Evolutionary conservation across 2,888 invertebrate species (phyloP).

Genomic region (Callinectes sapidus): DNA sequence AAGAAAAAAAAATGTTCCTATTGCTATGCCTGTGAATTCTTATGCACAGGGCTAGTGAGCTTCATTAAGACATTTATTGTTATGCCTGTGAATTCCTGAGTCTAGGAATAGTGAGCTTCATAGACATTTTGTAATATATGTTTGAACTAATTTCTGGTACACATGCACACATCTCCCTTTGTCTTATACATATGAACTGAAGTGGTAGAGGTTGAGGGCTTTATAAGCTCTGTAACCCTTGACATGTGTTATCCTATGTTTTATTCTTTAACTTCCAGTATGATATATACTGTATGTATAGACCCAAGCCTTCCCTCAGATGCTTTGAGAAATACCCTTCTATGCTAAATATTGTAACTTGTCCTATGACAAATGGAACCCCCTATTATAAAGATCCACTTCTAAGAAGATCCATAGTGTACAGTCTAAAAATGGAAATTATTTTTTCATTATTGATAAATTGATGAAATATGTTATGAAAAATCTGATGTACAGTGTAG

Average conservation of each 20-base stretch:
- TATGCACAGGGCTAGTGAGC: slow-evolving; percentile 26
- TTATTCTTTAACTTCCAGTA: slow-evolving; percentile 27
- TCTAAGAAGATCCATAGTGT: slow-evolving; percentile 55
- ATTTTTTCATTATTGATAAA: slow-evolving; percentile 57
- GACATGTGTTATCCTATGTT: slow-evolving; percentile 18
- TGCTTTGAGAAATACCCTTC: slow-evolving; percentile 53
- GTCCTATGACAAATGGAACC: slow-evolving; percentile 1
- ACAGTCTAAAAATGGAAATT: slow-evolving; percentile 42
- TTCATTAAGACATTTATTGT: slow-evolving; percentile 29
- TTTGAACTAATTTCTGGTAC: slow-evolving; percentile 6
- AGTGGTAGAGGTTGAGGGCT: slow-evolving; percentile 27
- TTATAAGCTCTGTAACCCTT: slow-evolving; percentile 23
- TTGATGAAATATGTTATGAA: slow-evolving; percentile 15
- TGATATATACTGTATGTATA: slow-evolving; percentile 9
- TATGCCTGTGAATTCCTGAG: slow-evolving; percentile 19
- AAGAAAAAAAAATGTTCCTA: slow-evolving; percentile 13
- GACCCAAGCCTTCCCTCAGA: slow-evolving; percentile 38
- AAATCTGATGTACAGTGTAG: slow-evolving; percentile 55
- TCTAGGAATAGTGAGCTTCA: slow-evolving; percentile 19
- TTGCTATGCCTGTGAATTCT: slow-evolving; percentile 24
- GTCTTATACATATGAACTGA: slow-evolving; percentile 12
- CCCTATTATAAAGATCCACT: slow-evolving; percentile 50
- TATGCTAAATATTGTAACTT: slow-evolving; percentile 44
- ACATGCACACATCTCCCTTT: slow-evolving; percentile 36
- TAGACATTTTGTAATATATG: slow-evolving; percentile 32